Evolutionary conservation across 2,113 vertebrate species (phyloP).

Genomic region (Dicrurus megarhynchus): DNA sequence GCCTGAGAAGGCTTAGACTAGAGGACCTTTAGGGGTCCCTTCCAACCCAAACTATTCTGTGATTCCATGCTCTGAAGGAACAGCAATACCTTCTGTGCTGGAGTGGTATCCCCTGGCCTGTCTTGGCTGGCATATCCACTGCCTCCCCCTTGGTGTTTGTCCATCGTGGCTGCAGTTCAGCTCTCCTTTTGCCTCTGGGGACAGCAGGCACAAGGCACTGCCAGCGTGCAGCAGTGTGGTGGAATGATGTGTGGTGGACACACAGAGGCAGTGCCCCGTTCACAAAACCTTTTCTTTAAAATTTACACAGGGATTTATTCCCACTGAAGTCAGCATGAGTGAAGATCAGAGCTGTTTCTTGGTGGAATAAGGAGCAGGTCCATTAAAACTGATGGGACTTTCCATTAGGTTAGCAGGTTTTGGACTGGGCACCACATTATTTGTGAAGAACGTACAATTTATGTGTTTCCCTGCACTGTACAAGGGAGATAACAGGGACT

Average conservation of each 20-base stretch:
- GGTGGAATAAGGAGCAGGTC: neutral
- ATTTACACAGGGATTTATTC: neutral
- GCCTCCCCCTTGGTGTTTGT: neutral
- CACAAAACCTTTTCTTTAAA: neutral
- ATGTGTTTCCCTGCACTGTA: neutral
- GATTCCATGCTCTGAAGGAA: neutral
- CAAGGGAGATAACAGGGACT: neutral
- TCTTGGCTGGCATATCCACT: neutral
- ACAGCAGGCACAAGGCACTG: neutral
- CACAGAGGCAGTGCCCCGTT: neutral
- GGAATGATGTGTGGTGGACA: neutral
- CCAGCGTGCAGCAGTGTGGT: fast-evolving
- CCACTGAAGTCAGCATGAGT: neutral
- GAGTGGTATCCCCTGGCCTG: neutral
- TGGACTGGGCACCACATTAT: neutral
- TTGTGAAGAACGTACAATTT: neutral
- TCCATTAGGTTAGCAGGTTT: neutral
- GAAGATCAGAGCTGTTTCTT: neutral
- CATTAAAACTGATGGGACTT: neutral
- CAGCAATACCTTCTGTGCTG: neutral
- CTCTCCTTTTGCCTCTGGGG: neutral
- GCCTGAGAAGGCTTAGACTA: neutral
- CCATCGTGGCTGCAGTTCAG: neutral
- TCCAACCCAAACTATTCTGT: neutral
- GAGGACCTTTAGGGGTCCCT: neutral